Evolutionary conservation across 2,888 invertebrate genomes (phyloP), one percentile per base, ranked within the genome.

Genomic region (Pristionchus arcanus): DNA sequence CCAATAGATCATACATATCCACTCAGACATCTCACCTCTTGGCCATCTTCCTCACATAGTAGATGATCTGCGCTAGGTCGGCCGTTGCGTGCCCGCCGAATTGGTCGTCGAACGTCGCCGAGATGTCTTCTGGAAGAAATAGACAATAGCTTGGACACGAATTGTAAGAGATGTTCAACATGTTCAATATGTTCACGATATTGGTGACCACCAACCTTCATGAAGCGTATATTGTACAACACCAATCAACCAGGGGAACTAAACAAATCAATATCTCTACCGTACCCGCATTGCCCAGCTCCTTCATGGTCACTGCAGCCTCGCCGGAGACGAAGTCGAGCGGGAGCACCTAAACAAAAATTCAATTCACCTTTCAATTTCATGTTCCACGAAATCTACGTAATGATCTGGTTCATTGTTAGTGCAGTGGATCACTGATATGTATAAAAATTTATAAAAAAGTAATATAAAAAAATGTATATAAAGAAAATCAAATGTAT

Each of bases 41-140:
- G 81, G 90, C 90, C 21, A 71, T 31, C n/a, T 87, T 90, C 81
- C 88, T 90, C 19, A 84, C 90, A 55, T 89, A 86, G 87, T 90
- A 90, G 16, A 91, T 37, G 11, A 90, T 86, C n/a, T 87, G 71
- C 2, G 74, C 85, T 3, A 91, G 81, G 53, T 91, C 89, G n/a
- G 87, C 63, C 4, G 25, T 71, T 9, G 42, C 90, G 81, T 90
- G 90, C 9, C 91, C 91, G 9, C 89, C 90, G 59, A 91, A 91
- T 25, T 89, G 71, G 11, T 90, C 86, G 59, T 53, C 31, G 85
- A 90, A 90, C 25, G 86, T 49, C 9, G 49, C n/a, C 31, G 86
- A 55, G 19, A 91, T 71, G 77, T 91, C 88, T 0, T 90, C 91
- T 91, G 86, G 86, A 88, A 55, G 25, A 63, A 5, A n/a, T 4